Evolutionary conservation across 2,888 invertebrate species (phyloP).

Genomic region (Dryadula phaetusa): DNA sequence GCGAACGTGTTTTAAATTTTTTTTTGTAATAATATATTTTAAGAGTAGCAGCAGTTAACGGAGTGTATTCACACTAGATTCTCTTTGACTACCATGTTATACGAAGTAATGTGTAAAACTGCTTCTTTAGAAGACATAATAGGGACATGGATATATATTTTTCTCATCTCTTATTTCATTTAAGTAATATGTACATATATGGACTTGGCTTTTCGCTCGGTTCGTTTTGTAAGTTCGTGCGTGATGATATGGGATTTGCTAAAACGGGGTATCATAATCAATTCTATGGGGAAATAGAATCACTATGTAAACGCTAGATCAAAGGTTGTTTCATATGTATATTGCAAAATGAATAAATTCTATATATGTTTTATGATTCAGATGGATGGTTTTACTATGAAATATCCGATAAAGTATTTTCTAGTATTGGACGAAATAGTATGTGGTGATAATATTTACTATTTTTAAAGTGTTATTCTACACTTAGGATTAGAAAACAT

Average conservation of each 20-base stretch:
- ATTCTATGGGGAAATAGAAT: conserved; percentile 5
- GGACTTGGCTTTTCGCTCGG: not conserved
- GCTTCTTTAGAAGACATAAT: no score
- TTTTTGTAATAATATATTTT: no score
- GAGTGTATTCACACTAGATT: no score
- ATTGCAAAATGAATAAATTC: not conserved
- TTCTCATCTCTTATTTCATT: not conserved
- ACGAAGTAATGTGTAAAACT: no score
- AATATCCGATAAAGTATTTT: not conserved
- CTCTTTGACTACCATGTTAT: no score
- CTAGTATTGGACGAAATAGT: not conserved
- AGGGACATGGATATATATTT: no score
- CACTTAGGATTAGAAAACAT: no score
- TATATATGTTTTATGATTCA: not conserved
- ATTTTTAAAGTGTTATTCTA: no score
- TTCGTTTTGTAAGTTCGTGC: no score
- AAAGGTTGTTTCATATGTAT: not conserved
- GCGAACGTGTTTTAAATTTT: no score
- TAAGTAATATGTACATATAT: not conserved
- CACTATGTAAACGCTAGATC: not conserved
- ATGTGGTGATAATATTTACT: no score
- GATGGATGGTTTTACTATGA: not conserved
- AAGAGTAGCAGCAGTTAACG: no score
- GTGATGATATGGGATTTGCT: not conserved
- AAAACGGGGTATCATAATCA: not conserved